phyloP scores from a whole-genome alignment of 1,140 invertebrate genomes.

The Drosophila biarmipes region DNA sequence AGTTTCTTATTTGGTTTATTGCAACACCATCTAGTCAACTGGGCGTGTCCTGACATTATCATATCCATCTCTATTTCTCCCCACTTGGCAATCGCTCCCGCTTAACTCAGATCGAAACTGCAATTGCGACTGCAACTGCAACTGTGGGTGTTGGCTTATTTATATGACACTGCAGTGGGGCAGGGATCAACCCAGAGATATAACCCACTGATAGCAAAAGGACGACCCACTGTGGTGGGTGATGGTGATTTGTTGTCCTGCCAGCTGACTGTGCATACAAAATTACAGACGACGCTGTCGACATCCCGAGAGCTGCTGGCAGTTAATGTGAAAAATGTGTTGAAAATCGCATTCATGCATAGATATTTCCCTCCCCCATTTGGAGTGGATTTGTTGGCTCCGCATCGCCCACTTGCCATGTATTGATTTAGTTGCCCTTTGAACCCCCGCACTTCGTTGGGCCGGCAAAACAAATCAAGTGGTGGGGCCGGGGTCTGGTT shows the following conservation, averaged over 20 bases:
- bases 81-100: conserved; percentile 42
- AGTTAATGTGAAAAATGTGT: conserved; percentile 82
- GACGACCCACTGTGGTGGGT: neutral
- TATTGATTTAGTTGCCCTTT: conserved; percentile 63
- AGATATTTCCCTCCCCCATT: conserved; percentile 48
- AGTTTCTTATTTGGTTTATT: conserved; percentile 3
- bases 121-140: conserved; percentile 39
- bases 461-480: conserved; percentile 63
- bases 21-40: neutral
- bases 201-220: conserved; percentile 1
- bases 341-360: conserved; percentile 74
- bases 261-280: conserved; percentile 77
- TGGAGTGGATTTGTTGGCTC: conserved; percentile 47
- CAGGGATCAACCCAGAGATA: conserved; percentile 2
- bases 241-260: conserved; percentile 76
- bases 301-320: conserved; percentile 34
- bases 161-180: conserved; percentile 55
- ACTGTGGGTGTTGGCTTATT: conserved; percentile 56
- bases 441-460: conserved; percentile 2
- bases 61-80: conserved; percentile 22
- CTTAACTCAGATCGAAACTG: conserved; percentile 64
- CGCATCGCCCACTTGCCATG: conserved; percentile 44
- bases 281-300: conserved; percentile 65
- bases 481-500: conserved; percentile 13
- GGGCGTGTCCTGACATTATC: conserved; percentile 35